Evolutionary conservation across 2,888 invertebrate species (phyloP).

Genomic region (Epistrophe grossulariae): DNA sequence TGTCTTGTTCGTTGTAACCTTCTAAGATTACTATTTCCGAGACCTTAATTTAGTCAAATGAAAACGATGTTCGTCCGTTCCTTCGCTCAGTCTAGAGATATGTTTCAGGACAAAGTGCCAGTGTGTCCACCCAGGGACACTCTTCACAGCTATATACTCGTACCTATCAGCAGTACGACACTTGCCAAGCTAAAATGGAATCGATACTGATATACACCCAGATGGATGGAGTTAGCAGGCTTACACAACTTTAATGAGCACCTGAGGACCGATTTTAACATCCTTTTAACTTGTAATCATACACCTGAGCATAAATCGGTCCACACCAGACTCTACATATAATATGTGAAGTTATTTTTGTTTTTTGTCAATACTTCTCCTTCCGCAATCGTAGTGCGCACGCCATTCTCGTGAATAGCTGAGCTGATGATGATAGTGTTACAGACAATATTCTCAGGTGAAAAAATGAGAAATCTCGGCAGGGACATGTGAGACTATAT

Average conservation of each 20-base stretch:
- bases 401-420: slow-evolving; percentile 42
- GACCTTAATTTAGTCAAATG: slow-evolving; percentile 59
- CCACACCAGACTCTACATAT: background rate
- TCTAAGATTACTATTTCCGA: slow-evolving; percentile 61
- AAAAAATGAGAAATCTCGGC: slow-evolving; percentile 64
- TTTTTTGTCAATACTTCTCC: slow-evolving; percentile 23
- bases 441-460: slow-evolving; percentile 10
- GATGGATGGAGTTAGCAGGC: slow-evolving; percentile 41
- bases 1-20: slow-evolving; percentile 45
- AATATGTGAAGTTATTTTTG: slow-evolving; percentile 1
- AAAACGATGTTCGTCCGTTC: slow-evolving; percentile 21
- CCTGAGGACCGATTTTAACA: slow-evolving; percentile 69
- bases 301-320: slow-evolving; percentile 73
- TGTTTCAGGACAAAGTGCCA: slow-evolving; percentile 5
- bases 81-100: background rate
- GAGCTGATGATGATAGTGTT: slow-evolving; percentile 2
- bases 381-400: slow-evolving; percentile 57
- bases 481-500: slow-evolving; percentile 18
- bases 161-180: slow-evolving; percentile 22
- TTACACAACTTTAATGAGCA: slow-evolving; percentile 75
- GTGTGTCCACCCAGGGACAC: slow-evolving; percentile 23
- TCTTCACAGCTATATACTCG: background rate
- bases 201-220: slow-evolving; percentile 53
- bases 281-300: slow-evolving; percentile 75
- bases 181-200: slow-evolving; percentile 40